phyloP scores from a whole-genome alignment of 2,113 vertebrate species.

The Elgaria multicarinata region DNA sequence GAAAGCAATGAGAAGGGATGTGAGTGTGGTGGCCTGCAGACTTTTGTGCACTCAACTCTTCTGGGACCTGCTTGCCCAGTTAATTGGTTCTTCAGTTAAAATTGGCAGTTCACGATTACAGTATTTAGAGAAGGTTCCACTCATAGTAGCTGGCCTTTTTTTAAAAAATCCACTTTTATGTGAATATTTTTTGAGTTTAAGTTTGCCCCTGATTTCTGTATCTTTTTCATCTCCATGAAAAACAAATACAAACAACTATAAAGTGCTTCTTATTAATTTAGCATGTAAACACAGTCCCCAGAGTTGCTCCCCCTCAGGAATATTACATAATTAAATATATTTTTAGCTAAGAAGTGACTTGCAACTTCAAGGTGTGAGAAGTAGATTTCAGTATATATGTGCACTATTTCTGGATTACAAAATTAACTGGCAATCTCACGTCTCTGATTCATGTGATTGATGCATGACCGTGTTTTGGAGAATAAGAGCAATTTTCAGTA shows the following conservation, averaged over 20 bases:
- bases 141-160: not conserved
- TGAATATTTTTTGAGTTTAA: not conserved
- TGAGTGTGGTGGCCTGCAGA: not conserved
- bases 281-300: not conserved
- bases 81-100: not conserved
- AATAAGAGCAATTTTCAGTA: not conserved
- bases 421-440: not conserved
- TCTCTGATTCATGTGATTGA: not conserved
- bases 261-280: not conserved
- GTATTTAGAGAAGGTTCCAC: not conserved
- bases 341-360: not conserved
- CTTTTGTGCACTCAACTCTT: not conserved
- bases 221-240: not conserved
- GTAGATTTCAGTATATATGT: not conserved
- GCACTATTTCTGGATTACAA: not conserved
- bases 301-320: not conserved
- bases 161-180: not conserved
- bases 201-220: not conserved
- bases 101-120: not conserved
- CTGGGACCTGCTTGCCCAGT: not conserved
- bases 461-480: not conserved
- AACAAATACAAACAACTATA: not conserved
- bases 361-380: not conserved
- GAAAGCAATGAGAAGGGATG: not conserved
- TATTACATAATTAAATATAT: conserved; percentile 14